Evolutionary conservation across 2,113 vertebrate species (phyloP).

Genomic region (Aegithalos caudatus): DNA sequence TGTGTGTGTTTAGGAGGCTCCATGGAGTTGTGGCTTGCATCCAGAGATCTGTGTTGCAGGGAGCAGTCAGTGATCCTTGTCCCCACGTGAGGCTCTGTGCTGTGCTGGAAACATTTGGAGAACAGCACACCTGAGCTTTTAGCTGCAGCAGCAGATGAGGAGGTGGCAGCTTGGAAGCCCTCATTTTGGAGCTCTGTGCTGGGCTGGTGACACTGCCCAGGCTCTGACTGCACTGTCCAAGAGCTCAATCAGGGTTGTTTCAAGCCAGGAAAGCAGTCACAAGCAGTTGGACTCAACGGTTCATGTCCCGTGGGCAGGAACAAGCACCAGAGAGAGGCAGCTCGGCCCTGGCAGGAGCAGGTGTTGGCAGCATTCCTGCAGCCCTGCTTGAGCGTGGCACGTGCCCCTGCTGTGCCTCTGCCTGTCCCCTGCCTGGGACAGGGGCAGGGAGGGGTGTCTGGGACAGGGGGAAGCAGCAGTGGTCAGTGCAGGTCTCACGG

Average conservation of each 20-base stretch:
- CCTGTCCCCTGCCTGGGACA: neutral
- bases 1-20: neutral
- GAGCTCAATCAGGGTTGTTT: neutral
- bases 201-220: neutral
- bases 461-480: neutral
- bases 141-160: neutral
- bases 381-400: neutral
- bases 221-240: neutral
- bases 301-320: neutral
- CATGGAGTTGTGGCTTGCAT: neutral
- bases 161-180: neutral
- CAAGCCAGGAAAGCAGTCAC: neutral
- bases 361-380: neutral
- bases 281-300: neutral
- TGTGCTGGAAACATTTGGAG: conserved; percentile 7
- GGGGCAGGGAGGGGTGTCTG: neutral
- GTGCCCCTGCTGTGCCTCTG: neutral
- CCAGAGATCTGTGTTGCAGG: neutral
- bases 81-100: neutral
- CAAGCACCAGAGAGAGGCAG: neutral
- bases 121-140: conserved; percentile 2
- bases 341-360: neutral
- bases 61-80: conserved; percentile 6
- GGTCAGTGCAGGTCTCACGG: fast-evolving
- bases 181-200: neutral